These are phyloP conservation scores for Oceanodroma tethys DNA, from an alignment of 2,113 vertebrate species.

Conservation along the genomic window DNA sequence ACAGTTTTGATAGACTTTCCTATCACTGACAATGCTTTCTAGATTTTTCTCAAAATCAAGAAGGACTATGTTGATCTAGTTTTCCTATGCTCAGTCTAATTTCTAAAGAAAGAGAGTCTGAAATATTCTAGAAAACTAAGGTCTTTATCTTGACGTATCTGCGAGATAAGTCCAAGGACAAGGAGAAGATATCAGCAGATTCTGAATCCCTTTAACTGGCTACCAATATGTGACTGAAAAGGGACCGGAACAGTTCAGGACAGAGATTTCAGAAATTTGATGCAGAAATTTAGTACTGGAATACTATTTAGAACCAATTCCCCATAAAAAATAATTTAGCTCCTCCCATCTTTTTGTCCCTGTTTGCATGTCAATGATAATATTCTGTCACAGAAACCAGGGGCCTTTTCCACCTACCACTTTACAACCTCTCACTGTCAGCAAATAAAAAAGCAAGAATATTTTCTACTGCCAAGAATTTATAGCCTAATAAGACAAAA, in stretches of 20 bases:
- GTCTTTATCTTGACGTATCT: background rate
- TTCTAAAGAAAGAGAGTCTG: background rate
- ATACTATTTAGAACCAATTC: background rate
- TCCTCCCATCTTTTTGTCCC: background rate
- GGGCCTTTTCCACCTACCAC: background rate
- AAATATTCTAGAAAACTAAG: background rate
- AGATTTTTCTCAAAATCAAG: background rate
- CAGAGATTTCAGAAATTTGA: background rate
- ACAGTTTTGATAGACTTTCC: background rate
- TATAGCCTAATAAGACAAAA: background rate
- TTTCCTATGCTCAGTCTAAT: background rate
- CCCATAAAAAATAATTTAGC: background rate
- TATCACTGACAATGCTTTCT: background rate
- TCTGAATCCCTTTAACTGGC: background rate
- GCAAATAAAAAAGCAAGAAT: background rate
- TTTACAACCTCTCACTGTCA: background rate
- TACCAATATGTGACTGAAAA: background rate
- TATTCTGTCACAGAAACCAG: background rate
- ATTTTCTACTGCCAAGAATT: background rate
- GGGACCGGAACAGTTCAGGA: background rate
- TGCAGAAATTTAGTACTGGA: background rate
- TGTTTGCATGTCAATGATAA: background rate
- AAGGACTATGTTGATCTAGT: background rate
- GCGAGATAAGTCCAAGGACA: background rate
- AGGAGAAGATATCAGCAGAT: background rate